Evolutionary conservation across 1,140 invertebrate species (phyloP).

Genomic region (Scylla paramamosain): DNA sequence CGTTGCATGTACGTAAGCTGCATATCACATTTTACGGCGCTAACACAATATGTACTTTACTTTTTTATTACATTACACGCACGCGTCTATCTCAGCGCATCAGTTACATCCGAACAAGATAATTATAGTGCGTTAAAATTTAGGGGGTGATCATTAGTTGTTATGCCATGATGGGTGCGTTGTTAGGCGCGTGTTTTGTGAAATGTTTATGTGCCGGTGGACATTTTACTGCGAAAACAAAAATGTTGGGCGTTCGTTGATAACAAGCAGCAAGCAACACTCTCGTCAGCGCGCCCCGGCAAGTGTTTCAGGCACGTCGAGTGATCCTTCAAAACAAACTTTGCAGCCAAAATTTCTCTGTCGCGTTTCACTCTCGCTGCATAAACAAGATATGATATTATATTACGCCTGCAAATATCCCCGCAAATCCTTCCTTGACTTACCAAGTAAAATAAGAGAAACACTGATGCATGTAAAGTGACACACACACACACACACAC

Average conservation of each 20-base stretch:
- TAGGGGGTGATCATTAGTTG: background rate
- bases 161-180: background rate
- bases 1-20: too few relatives aligned
- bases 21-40: too few relatives aligned
- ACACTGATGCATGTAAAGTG: too few relatives aligned
- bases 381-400: background rate
- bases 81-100: too few relatives aligned
- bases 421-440: too few relatives aligned
- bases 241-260: background rate
- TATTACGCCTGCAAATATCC: background rate
- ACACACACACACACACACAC: too few relatives aligned
- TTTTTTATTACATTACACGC: background rate
- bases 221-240: background rate
- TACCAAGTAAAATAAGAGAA: too few relatives aligned
- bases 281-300: background rate
- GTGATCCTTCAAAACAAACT: slow-evolving; percentile 13
- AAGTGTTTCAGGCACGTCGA: background rate
- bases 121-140: background rate
- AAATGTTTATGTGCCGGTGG: background rate
- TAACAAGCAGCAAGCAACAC: background rate
- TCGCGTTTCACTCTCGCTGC: background rate
- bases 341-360: background rate
- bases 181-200: background rate
- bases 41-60: too few relatives aligned
- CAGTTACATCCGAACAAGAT: slow-evolving; percentile 8